A percentile compares a stretch with the other conserved stretches of the same genome.
These are phyloP conservation scores for Drosophila biarmipes DNA, from an alignment of 1,140 invertebrate genomes.

Conservation along the genomic window DNA sequence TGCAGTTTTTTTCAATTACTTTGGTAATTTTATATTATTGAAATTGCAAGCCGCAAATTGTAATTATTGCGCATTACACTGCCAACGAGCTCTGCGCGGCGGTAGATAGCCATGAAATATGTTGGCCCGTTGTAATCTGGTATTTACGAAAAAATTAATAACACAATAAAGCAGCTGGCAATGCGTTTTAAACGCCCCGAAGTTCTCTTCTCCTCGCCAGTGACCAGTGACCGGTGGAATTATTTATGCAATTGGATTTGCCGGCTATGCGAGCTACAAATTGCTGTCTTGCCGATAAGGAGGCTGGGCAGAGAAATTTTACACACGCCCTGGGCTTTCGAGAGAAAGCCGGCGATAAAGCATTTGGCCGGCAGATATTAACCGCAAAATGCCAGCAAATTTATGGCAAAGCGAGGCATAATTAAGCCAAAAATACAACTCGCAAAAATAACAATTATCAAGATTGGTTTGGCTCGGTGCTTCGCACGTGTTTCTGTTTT, in stretches of 20 bases:
- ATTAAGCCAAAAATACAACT: constrained; percentile 68
- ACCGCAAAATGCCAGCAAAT: constrained; percentile 55
- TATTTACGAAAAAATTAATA: constrained; percentile 77
- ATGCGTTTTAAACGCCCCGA: constrained; percentile 42
- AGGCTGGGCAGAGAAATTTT: constrained; percentile 44
- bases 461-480: constrained; percentile 43
- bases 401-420: constrained; percentile 64
- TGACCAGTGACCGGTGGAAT: constrained; percentile 33
- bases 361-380: constrained; percentile 63
- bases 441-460: constrained; percentile 57
- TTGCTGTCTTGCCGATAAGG: constrained; percentile 71
- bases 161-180: constrained; percentile 60
- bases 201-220: constrained; percentile 8
- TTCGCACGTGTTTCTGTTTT: constrained; percentile 25
- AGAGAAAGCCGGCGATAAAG: constrained; percentile 35
- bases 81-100: constrained; percentile 22
- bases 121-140: constrained; percentile 77
- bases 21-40: constrained; percentile 84
- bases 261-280: constrained; percentile 54
- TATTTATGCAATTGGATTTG: constrained; percentile 78
- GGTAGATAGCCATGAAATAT: constrained; percentile 56
- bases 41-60: constrained; percentile 80
- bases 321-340: constrained; percentile 33
- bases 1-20: constrained; percentile 66
- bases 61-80: constrained; percentile 72